phyloP scores from a whole-genome alignment of 35 echinoderm and acorn worm species.

The Hemicentrotus pulcherrimus region DNA sequence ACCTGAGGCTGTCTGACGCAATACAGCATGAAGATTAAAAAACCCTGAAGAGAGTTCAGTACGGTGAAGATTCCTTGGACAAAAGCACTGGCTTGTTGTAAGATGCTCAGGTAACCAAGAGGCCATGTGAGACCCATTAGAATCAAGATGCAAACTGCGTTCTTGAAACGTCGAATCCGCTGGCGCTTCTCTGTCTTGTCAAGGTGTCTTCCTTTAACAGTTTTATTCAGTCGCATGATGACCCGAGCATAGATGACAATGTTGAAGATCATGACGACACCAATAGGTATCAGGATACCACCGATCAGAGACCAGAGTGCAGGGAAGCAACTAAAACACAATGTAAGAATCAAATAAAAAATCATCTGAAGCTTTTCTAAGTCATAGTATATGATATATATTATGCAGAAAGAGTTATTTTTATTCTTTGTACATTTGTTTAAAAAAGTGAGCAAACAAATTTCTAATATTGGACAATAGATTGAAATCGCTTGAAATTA shows the following conservation, averaged over 20 bases:
- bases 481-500: too few relatives aligned
- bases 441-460: too few relatives aligned
- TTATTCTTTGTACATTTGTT: too few relatives aligned
- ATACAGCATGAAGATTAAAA: slow-evolving; percentile 43
- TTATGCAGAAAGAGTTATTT: too few relatives aligned
- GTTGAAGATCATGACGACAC: slow-evolving; percentile 47
- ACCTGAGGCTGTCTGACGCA: slow-evolving; percentile 35
- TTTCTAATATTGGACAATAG: too few relatives aligned
- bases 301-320: slow-evolving; percentile 23
- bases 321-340: neutral
- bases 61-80: slow-evolving; percentile 24
- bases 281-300: slow-evolving; percentile 37
- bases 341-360: too few relatives aligned
- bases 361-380: too few relatives aligned
- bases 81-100: neutral
- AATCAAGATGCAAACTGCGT: slow-evolving; percentile 41
- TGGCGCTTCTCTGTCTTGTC: slow-evolving; percentile 12
- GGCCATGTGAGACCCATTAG: slow-evolving; percentile 42
- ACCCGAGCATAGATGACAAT: slow-evolving; percentile 24
- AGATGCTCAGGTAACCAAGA: slow-evolving; percentile 33
- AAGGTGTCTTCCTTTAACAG: neutral
- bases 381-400: too few relatives aligned
- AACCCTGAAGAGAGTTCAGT: slow-evolving; percentile 46
- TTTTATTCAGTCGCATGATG: neutral
- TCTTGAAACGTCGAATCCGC: neutral